phyloP scores from a whole-genome alignment of 2,888 invertebrate species.

The Marasmarcha lunaedactyla region DNA sequence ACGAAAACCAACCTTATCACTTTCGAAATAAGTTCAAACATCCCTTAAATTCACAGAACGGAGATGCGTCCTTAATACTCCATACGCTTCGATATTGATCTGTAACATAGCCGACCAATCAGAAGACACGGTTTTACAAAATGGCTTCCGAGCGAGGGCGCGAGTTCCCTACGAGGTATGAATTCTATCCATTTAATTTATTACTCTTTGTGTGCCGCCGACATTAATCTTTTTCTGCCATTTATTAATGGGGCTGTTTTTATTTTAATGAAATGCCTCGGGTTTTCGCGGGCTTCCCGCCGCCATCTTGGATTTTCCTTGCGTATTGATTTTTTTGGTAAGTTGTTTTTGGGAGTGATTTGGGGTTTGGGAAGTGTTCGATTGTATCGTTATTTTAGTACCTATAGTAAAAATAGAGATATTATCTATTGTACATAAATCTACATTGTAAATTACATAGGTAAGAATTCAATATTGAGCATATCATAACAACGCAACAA shows the following conservation, averaged over 20 bases:
- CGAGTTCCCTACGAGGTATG: slow-evolving; percentile 37
- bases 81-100: slow-evolving; percentile 42
- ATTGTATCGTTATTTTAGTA: too few relatives aligned
- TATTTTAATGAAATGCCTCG: slow-evolving; percentile 60
- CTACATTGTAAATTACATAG: too few relatives aligned
- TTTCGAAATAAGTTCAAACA: neutral
- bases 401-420: too few relatives aligned
- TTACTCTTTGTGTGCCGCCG: slow-evolving; percentile 56
- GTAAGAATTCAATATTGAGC: too few relatives aligned
- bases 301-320: slow-evolving; percentile 42
- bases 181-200: slow-evolving; percentile 57
- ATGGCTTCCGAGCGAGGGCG: slow-evolving; percentile 53
- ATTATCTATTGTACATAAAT: too few relatives aligned
- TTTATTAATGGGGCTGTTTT: slow-evolving; percentile 64
- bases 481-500: too few relatives aligned
- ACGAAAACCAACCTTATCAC: too few relatives aligned
- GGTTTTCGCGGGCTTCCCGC: slow-evolving; percentile 32
- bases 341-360: slow-evolving; percentile 1
- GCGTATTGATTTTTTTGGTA: slow-evolving; percentile 19
- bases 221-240: slow-evolving; percentile 66
- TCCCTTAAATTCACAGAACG: neutral
- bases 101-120: slow-evolving; percentile 47
- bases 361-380: too few relatives aligned
- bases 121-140: slow-evolving; percentile 29
- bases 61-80: slow-evolving; percentile 19